Evolutionary conservation across 2,797 vertebrate genomes (phyloP).

Genomic region (Takifugu ocellatus): DNA sequence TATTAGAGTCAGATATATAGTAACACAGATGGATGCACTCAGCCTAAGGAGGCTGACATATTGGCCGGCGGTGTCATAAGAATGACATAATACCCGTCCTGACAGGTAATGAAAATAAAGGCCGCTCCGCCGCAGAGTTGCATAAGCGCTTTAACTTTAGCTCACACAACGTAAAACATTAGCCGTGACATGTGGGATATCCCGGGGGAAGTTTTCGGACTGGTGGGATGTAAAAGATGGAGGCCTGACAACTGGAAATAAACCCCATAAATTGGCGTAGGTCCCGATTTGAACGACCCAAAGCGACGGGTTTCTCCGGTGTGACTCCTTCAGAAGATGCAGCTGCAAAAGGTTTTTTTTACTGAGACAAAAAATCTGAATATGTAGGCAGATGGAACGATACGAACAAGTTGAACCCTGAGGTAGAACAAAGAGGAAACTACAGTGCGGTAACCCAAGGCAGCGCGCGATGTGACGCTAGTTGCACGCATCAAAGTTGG

Average conservation of each 20-base stretch:
- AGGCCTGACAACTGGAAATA: neutral
- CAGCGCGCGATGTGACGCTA: too few relatives aligned
- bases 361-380: too few relatives aligned
- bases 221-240: slow-evolving; percentile 47
- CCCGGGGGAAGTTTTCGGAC: slow-evolving; percentile 45
- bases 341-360: too few relatives aligned
- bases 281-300: too few relatives aligned
- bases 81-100: slow-evolving; percentile 73
- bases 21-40: slow-evolving; percentile 77
- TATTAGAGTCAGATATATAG: slow-evolving; percentile 74
- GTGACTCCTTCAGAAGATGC: too few relatives aligned
- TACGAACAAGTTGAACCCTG: too few relatives aligned
- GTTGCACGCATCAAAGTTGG: too few relatives aligned
- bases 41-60: slow-evolving; percentile 76
- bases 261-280: too few relatives aligned
- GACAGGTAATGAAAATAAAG: slow-evolving; percentile 76
- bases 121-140: slow-evolving; percentile 61
- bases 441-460: too few relatives aligned
- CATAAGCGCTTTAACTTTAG: slow-evolving; percentile 67
- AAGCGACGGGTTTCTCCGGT: too few relatives aligned
- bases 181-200: slow-evolving; percentile 55
- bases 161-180: slow-evolving; percentile 60
- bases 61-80: slow-evolving; percentile 72
- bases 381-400: too few relatives aligned
- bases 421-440: too few relatives aligned